A percentile compares a stretch with the other conserved stretches of the same genome.
These are phyloP conservation scores for Rattus rattus DNA, from an alignment of 2,113 vertebrate genomes.

Conservation along the genomic window DNA sequence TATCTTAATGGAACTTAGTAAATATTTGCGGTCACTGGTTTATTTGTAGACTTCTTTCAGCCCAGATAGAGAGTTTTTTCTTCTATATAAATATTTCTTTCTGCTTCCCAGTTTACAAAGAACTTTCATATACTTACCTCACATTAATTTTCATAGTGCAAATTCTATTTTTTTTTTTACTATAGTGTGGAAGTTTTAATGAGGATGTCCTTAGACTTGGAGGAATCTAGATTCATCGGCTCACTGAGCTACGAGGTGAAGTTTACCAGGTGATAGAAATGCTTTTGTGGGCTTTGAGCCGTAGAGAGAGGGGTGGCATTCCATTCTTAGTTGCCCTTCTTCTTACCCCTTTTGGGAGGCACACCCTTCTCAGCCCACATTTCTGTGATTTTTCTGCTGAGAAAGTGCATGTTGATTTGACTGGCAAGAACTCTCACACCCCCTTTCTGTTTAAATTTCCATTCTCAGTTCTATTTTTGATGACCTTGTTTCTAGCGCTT, in stretches of 20 bases:
- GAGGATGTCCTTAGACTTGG: neutral
- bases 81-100: neutral
- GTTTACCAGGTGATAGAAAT: neutral
- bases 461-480: constrained; percentile 33
- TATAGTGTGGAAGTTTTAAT: neutral
- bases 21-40: constrained; percentile 40
- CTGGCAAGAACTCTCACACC: neutral
- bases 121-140: neutral
- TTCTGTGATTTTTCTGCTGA: constrained; percentile 61
- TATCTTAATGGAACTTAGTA: constrained; percentile 48
- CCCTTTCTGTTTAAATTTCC: constrained; percentile 66
- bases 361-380: constrained; percentile 40
- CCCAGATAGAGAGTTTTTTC: constrained; percentile 5
- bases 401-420: constrained; percentile 44
- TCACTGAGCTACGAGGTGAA: neutral
- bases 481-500: neutral
- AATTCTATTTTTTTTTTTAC: constrained; percentile 53
- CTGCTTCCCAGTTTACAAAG: constrained; percentile 11
- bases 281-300: neutral
- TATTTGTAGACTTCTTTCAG: constrained; percentile 45
- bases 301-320: neutral
- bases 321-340: neutral
- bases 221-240: neutral
- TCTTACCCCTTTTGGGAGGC: constrained; percentile 14
- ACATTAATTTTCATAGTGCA: constrained; percentile 11